phyloP scores from a whole-genome alignment of 2,797 vertebrate species.

The Pogonophryne albipinna region DNA sequence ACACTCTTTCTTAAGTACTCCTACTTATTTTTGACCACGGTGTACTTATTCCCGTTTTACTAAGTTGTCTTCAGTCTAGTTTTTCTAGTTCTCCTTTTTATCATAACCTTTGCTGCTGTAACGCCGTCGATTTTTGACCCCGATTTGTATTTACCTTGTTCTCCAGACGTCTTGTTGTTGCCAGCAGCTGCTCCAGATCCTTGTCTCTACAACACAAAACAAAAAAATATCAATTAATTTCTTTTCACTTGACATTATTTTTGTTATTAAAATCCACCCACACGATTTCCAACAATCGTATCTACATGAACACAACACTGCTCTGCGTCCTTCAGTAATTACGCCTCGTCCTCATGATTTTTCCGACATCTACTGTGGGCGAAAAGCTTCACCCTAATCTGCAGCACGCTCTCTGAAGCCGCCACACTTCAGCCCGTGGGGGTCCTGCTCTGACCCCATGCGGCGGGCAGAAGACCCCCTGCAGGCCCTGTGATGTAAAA shows the following conservation, averaged over 20 bases:
- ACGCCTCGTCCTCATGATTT: slow-evolving; percentile 32
- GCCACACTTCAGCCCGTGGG: slow-evolving; percentile 7
- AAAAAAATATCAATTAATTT: slow-evolving; percentile 35
- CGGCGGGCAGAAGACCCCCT: slow-evolving; percentile 13
- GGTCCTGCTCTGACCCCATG: slow-evolving; percentile 1
- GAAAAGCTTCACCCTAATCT: slow-evolving; percentile 28
- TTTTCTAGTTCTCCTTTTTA: no score
- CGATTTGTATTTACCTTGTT: slow-evolving; percentile 86
- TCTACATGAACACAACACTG: background rate
- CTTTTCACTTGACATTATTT: background rate
- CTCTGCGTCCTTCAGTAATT: slow-evolving; percentile 40
- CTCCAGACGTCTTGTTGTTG: slow-evolving; percentile 92
- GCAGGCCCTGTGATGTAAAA: slow-evolving; percentile 31
- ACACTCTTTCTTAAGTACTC: no score
- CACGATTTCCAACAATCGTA: slow-evolving; percentile 15
- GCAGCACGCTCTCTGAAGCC: slow-evolving; percentile 7
- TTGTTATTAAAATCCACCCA: background rate
- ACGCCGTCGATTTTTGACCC: no score
- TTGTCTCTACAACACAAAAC: slow-evolving; percentile 88
- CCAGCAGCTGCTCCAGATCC: slow-evolving; percentile 90
- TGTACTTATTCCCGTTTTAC: no score
- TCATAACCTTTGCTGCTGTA: no score
- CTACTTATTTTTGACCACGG: no score
- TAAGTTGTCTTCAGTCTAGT: no score
- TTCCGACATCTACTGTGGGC: slow-evolving; percentile 45